A percentile compares a stretch with the other conserved stretches of the same genome.
Conservation (phyloP, 92 coral and sea anemone species). For the Meandrina meandrites region DNA sequence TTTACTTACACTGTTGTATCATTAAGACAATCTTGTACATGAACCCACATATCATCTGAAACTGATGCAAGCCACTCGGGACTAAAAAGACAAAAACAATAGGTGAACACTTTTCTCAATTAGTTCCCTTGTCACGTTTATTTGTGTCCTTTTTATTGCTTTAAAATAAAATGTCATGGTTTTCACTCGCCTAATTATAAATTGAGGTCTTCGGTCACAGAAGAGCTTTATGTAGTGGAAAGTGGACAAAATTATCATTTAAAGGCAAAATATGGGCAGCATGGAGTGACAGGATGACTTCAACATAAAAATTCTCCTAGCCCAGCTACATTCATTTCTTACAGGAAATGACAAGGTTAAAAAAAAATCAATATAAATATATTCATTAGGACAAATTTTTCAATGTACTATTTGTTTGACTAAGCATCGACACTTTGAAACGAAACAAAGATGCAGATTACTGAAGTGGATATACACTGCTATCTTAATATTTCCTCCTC, state of each 20-base stretch:
- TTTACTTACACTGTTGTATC: conserved; percentile 80
- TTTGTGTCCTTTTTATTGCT: neutral
- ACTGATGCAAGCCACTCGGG: conserved; percentile 98
- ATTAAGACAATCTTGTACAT: conserved; percentile 86
- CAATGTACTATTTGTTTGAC: neutral
- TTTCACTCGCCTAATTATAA: too few relatives aligned
- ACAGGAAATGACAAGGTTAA: too few relatives aligned
- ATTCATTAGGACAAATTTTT: too few relatives aligned
- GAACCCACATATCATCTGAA: conserved; percentile 89
- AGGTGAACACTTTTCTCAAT: too few relatives aligned
- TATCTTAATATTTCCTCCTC: neutral
- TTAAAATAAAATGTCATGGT: neutral
- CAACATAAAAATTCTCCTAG: neutral
- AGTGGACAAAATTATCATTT: neutral
- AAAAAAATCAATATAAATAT: too few relatives aligned
- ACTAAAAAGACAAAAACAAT: conserved; percentile 43
- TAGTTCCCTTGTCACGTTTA: neutral
- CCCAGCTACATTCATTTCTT: neutral
- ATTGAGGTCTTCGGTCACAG: too few relatives aligned
- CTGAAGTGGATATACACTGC: neutral
- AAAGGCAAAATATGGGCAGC: neutral
- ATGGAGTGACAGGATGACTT: neutral
- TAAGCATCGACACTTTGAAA: too few relatives aligned
- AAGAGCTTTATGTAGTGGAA: neutral
- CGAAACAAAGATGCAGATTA: neutral